A percentile compares a stretch with the other conserved stretches of the same genome.
Evolutionary conservation across 2,113 vertebrate species (phyloP).

Genomic region (Mixornis gularis): DNA sequence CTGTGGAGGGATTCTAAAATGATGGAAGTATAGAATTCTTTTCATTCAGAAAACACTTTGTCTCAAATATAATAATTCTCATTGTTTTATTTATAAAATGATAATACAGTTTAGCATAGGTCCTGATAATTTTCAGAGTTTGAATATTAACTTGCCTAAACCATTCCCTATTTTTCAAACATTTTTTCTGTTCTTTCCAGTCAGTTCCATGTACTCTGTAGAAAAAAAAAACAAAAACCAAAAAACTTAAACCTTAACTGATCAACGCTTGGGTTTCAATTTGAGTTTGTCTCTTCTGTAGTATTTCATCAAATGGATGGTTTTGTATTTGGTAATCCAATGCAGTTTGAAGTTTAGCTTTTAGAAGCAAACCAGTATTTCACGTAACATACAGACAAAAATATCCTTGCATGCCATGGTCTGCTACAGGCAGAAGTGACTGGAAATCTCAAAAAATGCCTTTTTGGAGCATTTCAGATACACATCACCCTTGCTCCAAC

Average conservation of each 20-base stretch:
- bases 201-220: background rate
- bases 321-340: background rate
- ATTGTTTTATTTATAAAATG: background rate
- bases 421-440: background rate
- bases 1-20: background rate
- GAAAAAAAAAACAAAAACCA: background rate
- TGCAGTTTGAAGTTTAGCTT: background rate
- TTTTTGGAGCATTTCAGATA: background rate
- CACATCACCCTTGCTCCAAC: background rate
- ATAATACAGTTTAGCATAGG: background rate
- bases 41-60: background rate
- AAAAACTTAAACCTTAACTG: background rate
- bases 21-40: background rate
- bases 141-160: background rate
- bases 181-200: background rate
- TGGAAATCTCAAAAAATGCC: background rate
- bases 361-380: background rate
- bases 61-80: background rate
- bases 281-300: background rate
- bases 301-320: background rate
- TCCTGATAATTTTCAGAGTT: background rate
- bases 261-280: background rate
- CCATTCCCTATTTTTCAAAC: background rate
- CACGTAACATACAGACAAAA: background rate
- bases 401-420: background rate